Evolutionary conservation across 2,797 vertebrate genomes (phyloP).

Genomic region (Cynopterus sphinx): DNA sequence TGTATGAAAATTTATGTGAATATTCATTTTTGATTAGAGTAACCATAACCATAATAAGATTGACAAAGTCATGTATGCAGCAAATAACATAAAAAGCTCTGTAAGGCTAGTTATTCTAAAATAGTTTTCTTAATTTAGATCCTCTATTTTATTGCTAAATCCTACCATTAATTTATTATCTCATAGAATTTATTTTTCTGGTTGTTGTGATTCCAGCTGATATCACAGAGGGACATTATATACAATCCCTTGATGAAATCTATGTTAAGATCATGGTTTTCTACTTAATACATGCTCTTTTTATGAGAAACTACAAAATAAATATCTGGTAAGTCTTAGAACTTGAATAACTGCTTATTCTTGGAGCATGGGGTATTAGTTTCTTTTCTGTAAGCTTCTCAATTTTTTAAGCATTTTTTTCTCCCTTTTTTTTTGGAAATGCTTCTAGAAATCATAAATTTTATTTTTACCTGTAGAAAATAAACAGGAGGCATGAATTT

Average conservation of each 20-base stretch:
- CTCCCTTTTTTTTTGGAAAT: background rate
- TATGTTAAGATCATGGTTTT: background rate
- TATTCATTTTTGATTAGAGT: background rate
- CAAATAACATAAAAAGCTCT: background rate
- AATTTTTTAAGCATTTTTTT: background rate
- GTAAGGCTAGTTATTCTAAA: background rate
- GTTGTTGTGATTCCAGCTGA: background rate
- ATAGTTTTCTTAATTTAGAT: background rate
- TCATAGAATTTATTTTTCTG: background rate
- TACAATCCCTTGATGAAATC: background rate
- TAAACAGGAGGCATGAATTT: background rate
- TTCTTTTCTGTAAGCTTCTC: background rate
- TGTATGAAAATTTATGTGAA: background rate
- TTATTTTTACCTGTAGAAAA: background rate
- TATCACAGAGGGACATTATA: background rate
- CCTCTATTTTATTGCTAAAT: background rate
- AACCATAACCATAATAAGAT: background rate
- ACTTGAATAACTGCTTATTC: background rate
- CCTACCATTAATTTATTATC: background rate
- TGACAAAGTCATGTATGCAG: background rate
- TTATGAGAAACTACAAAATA: background rate
- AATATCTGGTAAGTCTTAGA: background rate
- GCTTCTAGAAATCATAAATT: background rate
- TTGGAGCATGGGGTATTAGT: background rate
- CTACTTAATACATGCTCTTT: background rate